Evolutionary conservation across 1,140 invertebrate species (phyloP), one percentile per base, ranked within the genome.

Genomic region (Venustaconcha ellipsiformis): DNA sequence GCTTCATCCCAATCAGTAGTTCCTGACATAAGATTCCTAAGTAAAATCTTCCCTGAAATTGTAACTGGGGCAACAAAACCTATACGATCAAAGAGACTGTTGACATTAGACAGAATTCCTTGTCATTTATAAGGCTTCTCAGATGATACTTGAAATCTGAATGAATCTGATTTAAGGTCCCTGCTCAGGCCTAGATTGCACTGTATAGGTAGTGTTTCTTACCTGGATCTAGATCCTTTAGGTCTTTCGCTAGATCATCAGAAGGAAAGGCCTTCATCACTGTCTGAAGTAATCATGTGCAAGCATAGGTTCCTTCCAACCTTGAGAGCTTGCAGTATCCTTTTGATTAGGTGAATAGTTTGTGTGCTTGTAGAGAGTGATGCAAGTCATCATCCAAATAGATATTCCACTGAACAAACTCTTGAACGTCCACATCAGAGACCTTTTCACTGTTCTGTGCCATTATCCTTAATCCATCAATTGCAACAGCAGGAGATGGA

Each of bases 171-270:
- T 12, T 76, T 63, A 14, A 81, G 37, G 23, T 74, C 58, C 78
- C 80, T 79, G n/a, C 14, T 30, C 13, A 79, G 11, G 13, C 78
- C 74, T 15, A 81, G 57, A 26, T 63, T 78, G 18, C 80, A 56
- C 56, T 81, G 78, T 2, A 72, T 30, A 62, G 79, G 72, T 20
- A 63, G 23, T 11, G 14, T 23, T 23, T 80, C 78, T 13, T 18
- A 55, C 69, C 17, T 13, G 65, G 17, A 15, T 79, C 58, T 17
- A 81, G 56, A 76, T 65, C 8, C 23, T 68, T 30, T 1, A 75
- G 15, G 26, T 75, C 72, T 66, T 74, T 66, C 5, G 57, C 74
- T 30, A 70, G 48, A 18, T 72, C 74, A 11, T 58, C 37, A 18
- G 14, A n/a, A 14, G 48, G 37, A 62, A 73, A 80, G n/a, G 68